Conservation (phyloP, 2,888 invertebrate genomes). For the Brenthis hecate region DNA sequence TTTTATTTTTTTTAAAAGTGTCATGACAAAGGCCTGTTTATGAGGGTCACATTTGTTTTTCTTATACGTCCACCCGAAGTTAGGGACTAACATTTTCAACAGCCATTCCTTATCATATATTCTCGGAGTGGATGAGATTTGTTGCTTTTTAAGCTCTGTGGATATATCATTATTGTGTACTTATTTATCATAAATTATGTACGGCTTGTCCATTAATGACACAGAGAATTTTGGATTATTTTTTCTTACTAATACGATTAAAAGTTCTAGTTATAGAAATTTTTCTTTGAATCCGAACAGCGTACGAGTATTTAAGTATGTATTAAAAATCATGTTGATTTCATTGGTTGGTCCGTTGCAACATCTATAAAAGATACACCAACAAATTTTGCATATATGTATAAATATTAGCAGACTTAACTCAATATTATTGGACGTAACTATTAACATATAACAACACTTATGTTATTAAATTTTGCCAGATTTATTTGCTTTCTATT, state of each 20-base stretch:
- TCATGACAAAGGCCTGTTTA: conserved; percentile 47
- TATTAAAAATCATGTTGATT: too few species aligned
- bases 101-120: background rate
- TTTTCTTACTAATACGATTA: too few species aligned
- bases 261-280: too few species aligned
- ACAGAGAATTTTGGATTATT: too few species aligned
- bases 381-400: background rate
- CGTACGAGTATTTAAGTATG: too few species aligned
- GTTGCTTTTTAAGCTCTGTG: background rate
- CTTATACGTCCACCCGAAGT: conserved; percentile 25
- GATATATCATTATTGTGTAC: background rate
- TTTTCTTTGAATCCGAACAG: too few species aligned
- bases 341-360: too few species aligned
- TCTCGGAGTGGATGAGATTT: background rate
- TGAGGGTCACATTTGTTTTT: conserved; percentile 43
- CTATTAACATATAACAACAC: background rate
- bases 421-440: background rate
- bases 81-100: background rate
- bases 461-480: conserved; percentile 13
- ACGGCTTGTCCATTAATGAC: too few species aligned
- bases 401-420: conserved; percentile 3
- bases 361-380: too few species aligned
- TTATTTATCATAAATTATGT: too few species aligned
- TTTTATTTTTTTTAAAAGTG: conserved; percentile 46
- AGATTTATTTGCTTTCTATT: conserved; percentile 18